Evolutionary conservation across 2,797 vertebrate genomes (phyloP).

Genomic region (Mycteria americana): DNA sequence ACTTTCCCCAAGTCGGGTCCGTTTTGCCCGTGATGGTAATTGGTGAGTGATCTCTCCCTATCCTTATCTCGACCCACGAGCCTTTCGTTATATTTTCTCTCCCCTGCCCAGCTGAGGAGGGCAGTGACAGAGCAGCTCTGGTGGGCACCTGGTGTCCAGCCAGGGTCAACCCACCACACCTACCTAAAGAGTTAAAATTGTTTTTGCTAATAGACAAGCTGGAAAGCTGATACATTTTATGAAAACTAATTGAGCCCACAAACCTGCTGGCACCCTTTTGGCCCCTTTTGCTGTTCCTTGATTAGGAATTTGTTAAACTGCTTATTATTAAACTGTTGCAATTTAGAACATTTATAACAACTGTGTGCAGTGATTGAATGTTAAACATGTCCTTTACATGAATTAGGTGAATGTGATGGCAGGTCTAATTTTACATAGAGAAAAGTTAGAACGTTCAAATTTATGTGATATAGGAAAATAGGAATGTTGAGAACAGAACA

Average conservation of each 20-base stretch:
- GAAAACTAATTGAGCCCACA: background rate
- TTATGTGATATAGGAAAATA: background rate
- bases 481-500: background rate
- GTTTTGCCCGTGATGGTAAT: background rate
- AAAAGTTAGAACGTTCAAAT: background rate
- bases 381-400: background rate
- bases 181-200: background rate
- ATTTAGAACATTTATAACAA: background rate
- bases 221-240: background rate
- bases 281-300: background rate
- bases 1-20: background rate
- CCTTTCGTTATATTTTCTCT: background rate
- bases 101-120: background rate
- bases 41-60: background rate
- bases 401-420: background rate
- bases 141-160: background rate
- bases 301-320: background rate
- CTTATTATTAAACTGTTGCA: background rate
- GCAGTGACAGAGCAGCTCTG: background rate
- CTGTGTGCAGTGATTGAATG: background rate
- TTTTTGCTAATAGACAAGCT: background rate
- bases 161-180: background rate
- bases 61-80: background rate
- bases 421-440: background rate
- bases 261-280: background rate